A percentile compares a stretch with the other conserved stretches of the same genome.
Evolutionary conservation across 2,797 vertebrate species (phyloP).

Genomic region (Threskiornis aethiopicus): DNA sequence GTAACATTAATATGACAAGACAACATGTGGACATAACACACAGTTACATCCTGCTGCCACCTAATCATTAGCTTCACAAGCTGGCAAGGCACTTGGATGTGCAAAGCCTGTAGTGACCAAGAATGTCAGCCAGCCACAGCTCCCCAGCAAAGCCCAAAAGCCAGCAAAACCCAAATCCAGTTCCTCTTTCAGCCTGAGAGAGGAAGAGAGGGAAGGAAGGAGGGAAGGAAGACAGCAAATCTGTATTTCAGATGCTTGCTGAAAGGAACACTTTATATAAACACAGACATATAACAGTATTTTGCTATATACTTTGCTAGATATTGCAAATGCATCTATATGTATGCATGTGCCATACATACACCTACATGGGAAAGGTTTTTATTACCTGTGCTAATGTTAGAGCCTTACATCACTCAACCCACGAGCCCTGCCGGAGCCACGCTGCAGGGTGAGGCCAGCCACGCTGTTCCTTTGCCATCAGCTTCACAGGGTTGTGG

Average conservation of each 20-base stretch:
- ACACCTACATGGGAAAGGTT: not conserved
- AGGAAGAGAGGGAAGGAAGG: not conserved
- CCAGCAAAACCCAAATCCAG: not conserved
- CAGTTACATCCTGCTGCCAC: not conserved
- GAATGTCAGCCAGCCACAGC: not conserved
- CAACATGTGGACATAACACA: not conserved
- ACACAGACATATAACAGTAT: not conserved
- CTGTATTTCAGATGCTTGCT: not conserved
- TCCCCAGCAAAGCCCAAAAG: not conserved
- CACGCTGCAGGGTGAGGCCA: not conserved
- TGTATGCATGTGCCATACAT: not conserved
- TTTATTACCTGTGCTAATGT: not conserved
- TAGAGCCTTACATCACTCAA: not conserved
- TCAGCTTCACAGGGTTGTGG: not conserved
- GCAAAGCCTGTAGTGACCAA: not conserved
- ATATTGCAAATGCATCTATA: not conserved
- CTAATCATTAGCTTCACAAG: rapidly evolving
- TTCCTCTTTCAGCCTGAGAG: not conserved
- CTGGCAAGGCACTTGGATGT: not conserved
- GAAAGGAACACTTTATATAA: not conserved
- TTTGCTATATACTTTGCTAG: not conserved
- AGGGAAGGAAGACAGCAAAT: not conserved
- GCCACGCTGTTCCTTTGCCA: not conserved
- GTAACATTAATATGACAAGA: not conserved
- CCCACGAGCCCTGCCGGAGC: not conserved